Conservation (phyloP, 2,113 vertebrate genomes). For the Stegastes partitus region DNA sequence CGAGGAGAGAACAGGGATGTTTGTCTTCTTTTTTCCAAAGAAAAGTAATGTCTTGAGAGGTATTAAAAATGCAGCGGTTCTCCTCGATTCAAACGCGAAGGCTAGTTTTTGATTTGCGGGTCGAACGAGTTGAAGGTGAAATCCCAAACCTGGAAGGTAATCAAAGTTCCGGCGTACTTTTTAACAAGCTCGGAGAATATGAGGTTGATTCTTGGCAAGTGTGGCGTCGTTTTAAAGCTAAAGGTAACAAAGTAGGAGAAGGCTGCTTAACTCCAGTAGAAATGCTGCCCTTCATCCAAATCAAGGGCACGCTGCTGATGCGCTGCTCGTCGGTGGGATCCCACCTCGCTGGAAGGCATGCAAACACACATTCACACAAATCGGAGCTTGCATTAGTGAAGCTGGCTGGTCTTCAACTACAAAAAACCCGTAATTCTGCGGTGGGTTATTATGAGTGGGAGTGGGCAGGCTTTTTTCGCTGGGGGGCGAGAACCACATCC, state of each 20-base stretch:
- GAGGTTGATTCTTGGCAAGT: constrained; percentile 25
- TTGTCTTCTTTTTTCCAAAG: background rate
- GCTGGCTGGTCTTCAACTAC: constrained; percentile 59
- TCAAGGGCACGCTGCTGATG: constrained; percentile 52
- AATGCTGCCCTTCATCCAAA: constrained; percentile 58
- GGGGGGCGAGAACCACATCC: constrained; percentile 49
- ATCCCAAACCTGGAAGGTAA: constrained; percentile 51
- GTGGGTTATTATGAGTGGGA: constrained; percentile 56
- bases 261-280: constrained; percentile 19
- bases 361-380: constrained; percentile 29
- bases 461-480: constrained; percentile 50
- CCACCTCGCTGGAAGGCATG: constrained; percentile 42
- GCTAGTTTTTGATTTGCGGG: constrained; percentile 32
- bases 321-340: constrained; percentile 34
- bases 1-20: no score
- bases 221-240: constrained; percentile 38
- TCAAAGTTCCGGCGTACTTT: constrained; percentile 34
- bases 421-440: constrained; percentile 53
- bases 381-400: constrained; percentile 53
- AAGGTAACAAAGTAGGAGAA: constrained; percentile 52
- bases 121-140: constrained; percentile 55
- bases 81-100: constrained; percentile 25
- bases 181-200: constrained; percentile 38
- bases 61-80: background rate
- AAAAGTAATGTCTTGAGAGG: background rate